A percentile compares a stretch with the other conserved stretches of the same genome.
These are phyloP conservation scores for Selenia dentaria DNA, from an alignment of 2,888 invertebrate genomes.

Conservation along the genomic window DNA sequence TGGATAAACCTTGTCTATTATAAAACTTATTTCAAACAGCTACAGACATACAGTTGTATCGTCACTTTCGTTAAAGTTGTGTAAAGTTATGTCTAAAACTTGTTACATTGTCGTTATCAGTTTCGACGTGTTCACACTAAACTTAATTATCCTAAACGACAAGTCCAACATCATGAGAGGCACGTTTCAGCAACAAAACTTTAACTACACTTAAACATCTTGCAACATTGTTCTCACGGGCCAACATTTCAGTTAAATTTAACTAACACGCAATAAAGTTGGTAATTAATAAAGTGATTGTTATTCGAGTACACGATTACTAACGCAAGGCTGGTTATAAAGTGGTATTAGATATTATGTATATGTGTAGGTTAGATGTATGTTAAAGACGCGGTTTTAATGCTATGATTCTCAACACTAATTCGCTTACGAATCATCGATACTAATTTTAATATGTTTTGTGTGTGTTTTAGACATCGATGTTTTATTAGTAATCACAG, in stretches of 20 bases:
- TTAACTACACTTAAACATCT: conserved; percentile 17
- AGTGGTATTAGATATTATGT: neutral
- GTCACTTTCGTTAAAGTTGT: too few relatives aligned
- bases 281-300: conserved; percentile 47
- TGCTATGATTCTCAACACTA: too few relatives aligned
- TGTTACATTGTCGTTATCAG: neutral
- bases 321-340: conserved; percentile 35
- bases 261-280: conserved; percentile 32
- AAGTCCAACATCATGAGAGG: conserved; percentile 2
- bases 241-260: conserved; percentile 27
- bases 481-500: too few relatives aligned
- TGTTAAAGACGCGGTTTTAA: too few relatives aligned
- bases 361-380: neutral
- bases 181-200: conserved; percentile 25
- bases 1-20: too few relatives aligned
- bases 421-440: too few relatives aligned
- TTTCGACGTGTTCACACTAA: neutral
- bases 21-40: too few relatives aligned
- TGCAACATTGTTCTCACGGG: conserved; percentile 37
- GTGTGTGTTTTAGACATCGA: too few relatives aligned
- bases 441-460: too few relatives aligned
- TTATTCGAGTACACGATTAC: conserved; percentile 38
- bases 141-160: neutral
- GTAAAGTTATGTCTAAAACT: too few relatives aligned
- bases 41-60: too few relatives aligned